Evolutionary conservation across 2,797 vertebrate genomes (phyloP).

Genomic region (Babyrousa celebensis): DNA sequence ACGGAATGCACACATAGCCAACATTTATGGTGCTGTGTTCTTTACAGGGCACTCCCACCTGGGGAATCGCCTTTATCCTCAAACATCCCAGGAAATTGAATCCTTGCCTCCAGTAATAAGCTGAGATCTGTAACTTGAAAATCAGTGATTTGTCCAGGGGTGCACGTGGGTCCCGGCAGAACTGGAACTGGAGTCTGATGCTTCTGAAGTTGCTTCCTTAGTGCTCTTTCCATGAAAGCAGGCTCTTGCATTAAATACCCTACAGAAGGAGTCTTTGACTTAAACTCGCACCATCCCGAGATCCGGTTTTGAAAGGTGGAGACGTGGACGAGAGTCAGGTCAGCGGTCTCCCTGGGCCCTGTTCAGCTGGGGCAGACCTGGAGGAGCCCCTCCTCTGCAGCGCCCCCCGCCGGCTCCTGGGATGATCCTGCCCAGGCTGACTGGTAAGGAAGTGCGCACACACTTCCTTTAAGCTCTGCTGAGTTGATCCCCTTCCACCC

Average conservation of each 20-base stretch:
- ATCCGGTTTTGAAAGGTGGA: neutral
- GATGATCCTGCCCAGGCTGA: neutral
- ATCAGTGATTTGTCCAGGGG: neutral
- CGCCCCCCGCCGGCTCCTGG: neutral
- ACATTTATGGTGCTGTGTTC: neutral
- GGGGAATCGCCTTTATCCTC: neutral
- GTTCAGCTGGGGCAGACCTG: neutral
- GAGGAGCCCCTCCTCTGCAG: neutral
- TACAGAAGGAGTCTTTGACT: neutral
- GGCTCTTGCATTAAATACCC: neutral
- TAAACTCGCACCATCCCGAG: too few relatives aligned
- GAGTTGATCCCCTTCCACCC: neutral
- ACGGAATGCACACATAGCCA: neutral
- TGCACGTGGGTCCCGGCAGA: neutral
- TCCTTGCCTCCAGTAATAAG: neutral
- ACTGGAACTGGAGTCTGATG: neutral
- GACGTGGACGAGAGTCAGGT: neutral
- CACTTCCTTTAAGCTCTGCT: neutral
- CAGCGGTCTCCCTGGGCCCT: neutral
- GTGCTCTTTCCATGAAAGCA: neutral
- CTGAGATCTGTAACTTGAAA: neutral
- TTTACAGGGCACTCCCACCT: neutral
- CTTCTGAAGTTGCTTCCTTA: neutral
- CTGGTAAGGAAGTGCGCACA: accelerated
- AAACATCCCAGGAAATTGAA: neutral